Base-by-base conservation (phyloP, 1,140 invertebrate species). In the Drosophila sturtevanti region DNA sequence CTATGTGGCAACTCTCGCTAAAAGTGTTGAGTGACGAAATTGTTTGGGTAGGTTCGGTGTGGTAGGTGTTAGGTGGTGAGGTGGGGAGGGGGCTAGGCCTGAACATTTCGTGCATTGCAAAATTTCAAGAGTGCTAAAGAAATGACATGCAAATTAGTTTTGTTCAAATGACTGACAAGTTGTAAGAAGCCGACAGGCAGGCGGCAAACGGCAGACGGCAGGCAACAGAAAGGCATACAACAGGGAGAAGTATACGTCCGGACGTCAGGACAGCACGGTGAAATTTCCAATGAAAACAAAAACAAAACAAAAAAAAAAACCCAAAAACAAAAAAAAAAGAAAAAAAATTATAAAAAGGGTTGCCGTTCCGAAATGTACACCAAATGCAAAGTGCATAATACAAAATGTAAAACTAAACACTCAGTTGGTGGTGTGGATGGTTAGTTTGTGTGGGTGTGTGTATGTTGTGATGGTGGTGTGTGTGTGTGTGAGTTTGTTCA, bases 81-180 rank as follows among this genome's bases (percentile, higher is more conserved):
- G 9, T 6, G 6, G n/a, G 1, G 41, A 14, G 10, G 35, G 2
- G 37, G n/a, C 6, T 12, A 14, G 38, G 27, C 12, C 31, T 14
- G 16, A 60, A 64, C 68, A 67, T 79, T 82, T 87, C 82, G 82
- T 87, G 82, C 82, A 68, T 48, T 11, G 41, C 65, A 64, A 69
- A 87, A 72, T 78, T 89, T 89, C 84, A 84, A 89, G 84, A 78
- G 84, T 89, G 77, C 84, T 89, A 81, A 89, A 89, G 80, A 85
- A 89, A 87, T 90, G 87, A 90, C 87, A 90, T 90, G 87, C 87
- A 90, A 90, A 90, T 90, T 90, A 90, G 87, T 90, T 90, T 90
- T 87, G 87, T 90, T 90, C 77, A 80, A 90, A 90, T 90, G 87
- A 90, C 86, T 90, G 86, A 90, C 86, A 90, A 81, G 79, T 81